phyloP scores from a whole-genome alignment of 1,140 invertebrate genomes.

The Drosophila sturtevanti region DNA sequence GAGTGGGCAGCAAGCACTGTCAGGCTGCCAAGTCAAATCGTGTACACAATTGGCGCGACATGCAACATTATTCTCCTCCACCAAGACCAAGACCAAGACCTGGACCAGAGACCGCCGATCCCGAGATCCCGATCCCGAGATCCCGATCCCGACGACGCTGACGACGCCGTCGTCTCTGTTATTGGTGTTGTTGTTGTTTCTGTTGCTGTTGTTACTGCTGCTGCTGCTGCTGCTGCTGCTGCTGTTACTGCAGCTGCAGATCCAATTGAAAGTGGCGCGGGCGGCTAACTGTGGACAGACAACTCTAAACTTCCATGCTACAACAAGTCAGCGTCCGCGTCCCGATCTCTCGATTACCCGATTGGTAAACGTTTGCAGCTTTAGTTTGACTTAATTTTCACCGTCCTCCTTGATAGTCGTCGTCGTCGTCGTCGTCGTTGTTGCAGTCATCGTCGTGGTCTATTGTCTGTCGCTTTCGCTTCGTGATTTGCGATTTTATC shows the following conservation, averaged over 20 bases:
- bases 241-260: constrained; percentile 29
- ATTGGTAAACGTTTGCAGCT: constrained; percentile 73
- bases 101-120: constrained; percentile 53
- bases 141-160: constrained; percentile 49
- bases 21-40: constrained; percentile 81
- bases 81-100: constrained; percentile 21
- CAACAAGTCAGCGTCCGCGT: constrained; percentile 39
- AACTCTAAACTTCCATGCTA: constrained; percentile 18
- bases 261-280: constrained; percentile 64
- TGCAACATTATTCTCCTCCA: constrained; percentile 74
- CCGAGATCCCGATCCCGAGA: constrained; percentile 41
- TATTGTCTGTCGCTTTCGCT: constrained; percentile 66
- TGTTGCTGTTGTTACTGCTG: neutral
- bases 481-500: constrained; percentile 83
- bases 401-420: constrained; percentile 40
- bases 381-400: constrained; percentile 82
- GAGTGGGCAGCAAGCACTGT: constrained; percentile 75
- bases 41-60: constrained; percentile 82
- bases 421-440: constrained; percentile 24
- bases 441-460: constrained; percentile 39
- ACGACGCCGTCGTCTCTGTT: constrained; percentile 8
- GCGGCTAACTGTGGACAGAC: constrained; percentile 30
- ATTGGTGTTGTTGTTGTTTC: neutral
- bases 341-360: constrained; percentile 59
- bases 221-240: constrained; percentile 33